Evolutionary conservation across 2,888 invertebrate species (phyloP).

Genomic region (Epinotia nisella): DNA sequence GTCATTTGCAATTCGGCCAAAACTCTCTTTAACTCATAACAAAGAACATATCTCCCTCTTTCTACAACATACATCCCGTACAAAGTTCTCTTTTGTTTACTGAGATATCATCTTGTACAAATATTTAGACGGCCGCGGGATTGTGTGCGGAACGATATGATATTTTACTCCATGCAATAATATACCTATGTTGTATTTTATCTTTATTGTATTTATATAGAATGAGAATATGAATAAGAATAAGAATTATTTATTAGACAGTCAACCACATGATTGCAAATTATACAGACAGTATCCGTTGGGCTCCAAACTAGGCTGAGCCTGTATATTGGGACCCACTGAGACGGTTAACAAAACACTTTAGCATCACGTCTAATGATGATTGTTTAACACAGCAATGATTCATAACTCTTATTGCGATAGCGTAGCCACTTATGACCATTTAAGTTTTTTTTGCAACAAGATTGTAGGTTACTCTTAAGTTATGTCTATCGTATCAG

Average conservation of each 20-base stretch:
- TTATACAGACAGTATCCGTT: no score
- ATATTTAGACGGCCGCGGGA: constrained; percentile 30
- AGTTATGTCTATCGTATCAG: no score
- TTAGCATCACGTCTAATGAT: no score
- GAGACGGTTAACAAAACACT: no score
- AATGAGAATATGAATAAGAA: no score
- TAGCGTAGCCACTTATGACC: neutral
- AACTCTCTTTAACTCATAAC: constrained; percentile 9
- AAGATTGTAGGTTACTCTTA: no score
- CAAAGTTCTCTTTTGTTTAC: constrained; percentile 37
- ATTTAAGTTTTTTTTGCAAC: neutral
- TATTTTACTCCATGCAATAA: constrained; percentile 29
- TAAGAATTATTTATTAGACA: no score
- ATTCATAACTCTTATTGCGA: neutral
- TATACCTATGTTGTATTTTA: constrained; percentile 18
- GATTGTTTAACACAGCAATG: no score
- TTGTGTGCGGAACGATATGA: constrained; percentile 31
- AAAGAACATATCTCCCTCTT: constrained; percentile 8
- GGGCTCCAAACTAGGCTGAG: no score
- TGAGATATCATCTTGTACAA: constrained; percentile 38
- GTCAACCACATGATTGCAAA: no score
- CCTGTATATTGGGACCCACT: no score
- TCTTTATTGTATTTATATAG: constrained; percentile 17
- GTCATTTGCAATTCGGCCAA: no score
- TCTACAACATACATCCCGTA: constrained; percentile 21